Evolutionary conservation across 2,113 vertebrate genomes (phyloP).

Genomic region (Apodemus sylvaticus): DNA sequence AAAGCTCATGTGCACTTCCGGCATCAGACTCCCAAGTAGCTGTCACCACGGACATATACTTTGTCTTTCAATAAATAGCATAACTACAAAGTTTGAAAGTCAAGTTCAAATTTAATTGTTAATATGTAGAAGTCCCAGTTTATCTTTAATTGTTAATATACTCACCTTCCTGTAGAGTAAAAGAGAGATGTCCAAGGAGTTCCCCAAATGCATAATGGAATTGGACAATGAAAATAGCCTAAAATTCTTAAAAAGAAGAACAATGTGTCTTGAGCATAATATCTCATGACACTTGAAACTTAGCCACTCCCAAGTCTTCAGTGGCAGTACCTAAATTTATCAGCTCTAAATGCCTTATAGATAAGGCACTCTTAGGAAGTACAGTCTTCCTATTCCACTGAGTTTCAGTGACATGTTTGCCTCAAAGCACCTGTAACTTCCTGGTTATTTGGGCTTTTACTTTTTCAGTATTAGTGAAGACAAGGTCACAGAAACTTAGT

Average conservation of each 20-base stretch:
- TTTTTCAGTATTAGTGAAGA: slow-evolving; percentile 5
- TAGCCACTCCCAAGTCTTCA: not conserved
- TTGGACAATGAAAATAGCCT: slow-evolving; percentile 25
- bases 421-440: not conserved
- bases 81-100: not conserved
- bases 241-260: slow-evolving; percentile 44
- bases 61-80: not conserved
- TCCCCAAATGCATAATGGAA: slow-evolving; percentile 10
- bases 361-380: not conserved
- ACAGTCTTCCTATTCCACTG: not conserved
- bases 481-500: not conserved
- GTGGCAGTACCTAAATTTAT: not conserved
- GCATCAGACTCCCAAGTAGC: not conserved
- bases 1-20: not conserved
- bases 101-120: slow-evolving; percentile 28
- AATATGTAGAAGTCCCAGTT: not conserved
- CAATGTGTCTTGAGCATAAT: not conserved
- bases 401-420: not conserved
- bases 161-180: not conserved
- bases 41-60: not conserved
- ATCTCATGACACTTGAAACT: not conserved
- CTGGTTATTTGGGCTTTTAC: not conserved
- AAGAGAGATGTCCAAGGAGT: not conserved
- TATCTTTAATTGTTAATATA: not conserved
- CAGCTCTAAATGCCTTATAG: not conserved